These are phyloP conservation scores for Mizuhopecten yessoensis DNA, from an alignment of 1,140 invertebrate genomes.

Conservation along the genomic window DNA sequence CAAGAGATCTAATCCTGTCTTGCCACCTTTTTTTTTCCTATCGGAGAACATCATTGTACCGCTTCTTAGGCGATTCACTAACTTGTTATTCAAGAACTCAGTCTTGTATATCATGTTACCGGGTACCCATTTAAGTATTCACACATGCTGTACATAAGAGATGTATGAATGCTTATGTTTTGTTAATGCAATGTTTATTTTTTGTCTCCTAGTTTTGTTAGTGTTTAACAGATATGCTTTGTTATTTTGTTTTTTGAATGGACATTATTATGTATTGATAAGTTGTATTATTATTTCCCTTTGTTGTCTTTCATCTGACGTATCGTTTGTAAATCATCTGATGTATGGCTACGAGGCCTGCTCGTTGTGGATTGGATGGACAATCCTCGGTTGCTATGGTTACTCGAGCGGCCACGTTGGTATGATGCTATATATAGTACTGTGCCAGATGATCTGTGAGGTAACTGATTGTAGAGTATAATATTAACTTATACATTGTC, in stretches of 20 bases:
- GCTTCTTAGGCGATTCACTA: neutral
- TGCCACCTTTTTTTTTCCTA: no score
- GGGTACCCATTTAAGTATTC: no score
- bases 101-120: neutral
- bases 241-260: neutral
- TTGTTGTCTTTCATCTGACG: neutral
- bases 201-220: constrained; percentile 17
- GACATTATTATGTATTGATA: no score
- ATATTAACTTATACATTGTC: constrained; percentile 33
- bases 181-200: neutral
- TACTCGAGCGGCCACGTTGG: neutral
- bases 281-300: neutral
- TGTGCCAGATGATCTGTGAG: neutral
- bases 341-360: neutral
- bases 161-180: constrained; percentile 13
- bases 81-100: neutral
- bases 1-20: neutral
- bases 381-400: constrained; percentile 27
- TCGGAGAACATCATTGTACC: neutral
- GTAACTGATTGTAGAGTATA: constrained; percentile 28
- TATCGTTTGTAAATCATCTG: neutral
- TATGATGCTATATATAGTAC: neutral
- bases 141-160: neutral
- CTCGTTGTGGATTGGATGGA: neutral
- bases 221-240: constrained; percentile 19